Base-by-base conservation (phyloP, 1,140 invertebrate species). In the Drosophila littoralis region DNA sequence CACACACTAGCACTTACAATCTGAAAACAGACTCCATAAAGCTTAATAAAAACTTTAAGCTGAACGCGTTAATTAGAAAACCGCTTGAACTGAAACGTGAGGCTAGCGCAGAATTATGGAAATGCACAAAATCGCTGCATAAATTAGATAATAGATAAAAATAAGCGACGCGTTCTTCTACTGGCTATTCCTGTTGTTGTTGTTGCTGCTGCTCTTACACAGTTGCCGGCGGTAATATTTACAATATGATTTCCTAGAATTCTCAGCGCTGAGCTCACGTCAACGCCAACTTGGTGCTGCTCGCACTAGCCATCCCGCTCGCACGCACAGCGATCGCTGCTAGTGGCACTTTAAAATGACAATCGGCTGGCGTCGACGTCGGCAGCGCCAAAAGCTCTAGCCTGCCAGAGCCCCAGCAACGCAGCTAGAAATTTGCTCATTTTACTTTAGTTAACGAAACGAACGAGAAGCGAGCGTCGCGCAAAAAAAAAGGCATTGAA, bases 371-470 rank as follows among this genome's bases (percentile, higher is more conserved):
- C 66, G 46, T 22, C 22, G 70, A 32, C 55, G 33, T 10, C 13
- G 63, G 45, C 68, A 61, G 75, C 75, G 35, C 38, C 22, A 17
- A 77, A 82, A 76, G 83, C 83, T 79, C 64, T 57, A 60, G 46
- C 55, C 58, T 57, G 48, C 13, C 2, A 12, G 36, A 45, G 46
- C 13, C 13, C 35, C n/a, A 32, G 10, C 48, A 61, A 48, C 65
- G 54, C 28, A 42, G 68, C 60, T 66, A 88, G 79, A 75, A 69
- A 66, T 66, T 68, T 60, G 67, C 78, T 86, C 83, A 86, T 77
- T 86, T 83, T 77, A 86, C 65, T 86, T 86, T 86, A 86, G 83
- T 86, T 74, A 89, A 86, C 83, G 83, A 88, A 86, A 83, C 83
- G 83, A 86, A 86, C 83, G 84, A 86, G 84, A 65, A 48, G 71